phyloP scores from a whole-genome alignment of 23 tunicate genomes.

The Pegea sp. region DNA sequence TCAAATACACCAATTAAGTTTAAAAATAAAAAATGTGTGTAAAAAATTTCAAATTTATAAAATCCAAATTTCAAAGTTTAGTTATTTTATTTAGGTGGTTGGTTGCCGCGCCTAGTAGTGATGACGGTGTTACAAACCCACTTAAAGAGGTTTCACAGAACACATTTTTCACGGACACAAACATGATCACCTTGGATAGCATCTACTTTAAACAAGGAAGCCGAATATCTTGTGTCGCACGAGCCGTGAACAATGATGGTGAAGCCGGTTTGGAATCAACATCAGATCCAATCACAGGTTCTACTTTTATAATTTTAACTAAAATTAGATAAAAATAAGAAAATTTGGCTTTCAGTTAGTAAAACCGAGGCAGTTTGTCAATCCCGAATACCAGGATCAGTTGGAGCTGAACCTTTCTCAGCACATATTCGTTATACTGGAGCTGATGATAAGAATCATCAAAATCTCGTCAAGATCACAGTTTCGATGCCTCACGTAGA shows the following conservation, averaged over 20 bases:
- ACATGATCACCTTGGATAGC: constrained; percentile 79
- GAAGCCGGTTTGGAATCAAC: constrained; percentile 90
- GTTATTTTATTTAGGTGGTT: no score
- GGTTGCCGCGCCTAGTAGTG: constrained; percentile 72
- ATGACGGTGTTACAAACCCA: constrained; percentile 49
- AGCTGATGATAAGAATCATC: constrained; percentile 39
- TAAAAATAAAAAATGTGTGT: no score
- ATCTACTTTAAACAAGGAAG: constrained; percentile 86
- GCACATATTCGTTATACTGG: constrained; percentile 88
- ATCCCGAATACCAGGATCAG: constrained; percentile 55
- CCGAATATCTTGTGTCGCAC: constrained; percentile 69
- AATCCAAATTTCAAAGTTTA: no score
- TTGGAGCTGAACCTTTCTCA: constrained; percentile 96
- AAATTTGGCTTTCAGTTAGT: constrained; percentile 29
- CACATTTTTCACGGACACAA: constrained; percentile 85
- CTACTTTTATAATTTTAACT: neutral
- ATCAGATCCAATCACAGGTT: constrained; percentile 66
- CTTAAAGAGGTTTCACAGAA: constrained; percentile 66
- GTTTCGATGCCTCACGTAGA: constrained; percentile 85
- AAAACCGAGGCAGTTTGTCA: constrained; percentile 38
- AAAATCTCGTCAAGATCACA: constrained; percentile 60
- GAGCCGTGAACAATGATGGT: constrained; percentile 81
- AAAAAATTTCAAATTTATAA: no score
- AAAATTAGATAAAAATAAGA: neutral
- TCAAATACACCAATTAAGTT: no score